Base-by-base conservation (phyloP, 2,113 vertebrate species). In the Ivindomyrus marchei region DNA sequence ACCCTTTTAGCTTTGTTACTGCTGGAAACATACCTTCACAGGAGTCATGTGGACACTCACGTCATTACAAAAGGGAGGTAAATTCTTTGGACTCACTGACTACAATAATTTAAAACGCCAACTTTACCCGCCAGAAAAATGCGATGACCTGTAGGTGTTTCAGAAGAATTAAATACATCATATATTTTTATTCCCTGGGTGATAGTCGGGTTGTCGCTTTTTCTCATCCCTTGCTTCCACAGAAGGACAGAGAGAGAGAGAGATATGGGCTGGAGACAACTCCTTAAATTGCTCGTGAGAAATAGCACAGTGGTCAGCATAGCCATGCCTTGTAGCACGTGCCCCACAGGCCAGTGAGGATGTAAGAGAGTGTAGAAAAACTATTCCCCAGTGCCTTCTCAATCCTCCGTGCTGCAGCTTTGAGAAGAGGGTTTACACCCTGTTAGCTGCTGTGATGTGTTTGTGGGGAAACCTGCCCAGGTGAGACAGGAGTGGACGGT, bases 1-100 rank as follows among this genome's bases (percentile, higher is more conserved):
- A 89, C 91, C 88, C 92, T 92, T 90, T 93, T 92, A 86, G 91
- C 83, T 90, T 90, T 94, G 92, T 92, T 92, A 93, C 56, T 91
- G 90, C 91, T 90, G 90, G 87, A 93, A 92, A 91, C 93, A 94
- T 94, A 39, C 49, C 31, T 92, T 92, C 74, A 39, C 70, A 56
- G 39, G 77, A 85, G 9, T 24, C 53, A 52, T 49, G 52, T 36
- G 46, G 58, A 53, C 46, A 42, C 42, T 53, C 31, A 10, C 36
- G 70, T 88, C 86, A 53, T 53, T 74, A 53, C 62, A 36, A 86
- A 39, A 88, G n/a, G 27, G 17, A 24, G n/a, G 31, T 21, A 13
- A 85, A 39, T 36, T 42, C 74, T 77, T 77, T 77, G 74, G 4
- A 7, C 74, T 42, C n/a, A 50, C 21, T n/a, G 47, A 47, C 46